phyloP scores from a whole-genome alignment of 2,888 invertebrate genomes.

The Oxyteleia sp. region DNA sequence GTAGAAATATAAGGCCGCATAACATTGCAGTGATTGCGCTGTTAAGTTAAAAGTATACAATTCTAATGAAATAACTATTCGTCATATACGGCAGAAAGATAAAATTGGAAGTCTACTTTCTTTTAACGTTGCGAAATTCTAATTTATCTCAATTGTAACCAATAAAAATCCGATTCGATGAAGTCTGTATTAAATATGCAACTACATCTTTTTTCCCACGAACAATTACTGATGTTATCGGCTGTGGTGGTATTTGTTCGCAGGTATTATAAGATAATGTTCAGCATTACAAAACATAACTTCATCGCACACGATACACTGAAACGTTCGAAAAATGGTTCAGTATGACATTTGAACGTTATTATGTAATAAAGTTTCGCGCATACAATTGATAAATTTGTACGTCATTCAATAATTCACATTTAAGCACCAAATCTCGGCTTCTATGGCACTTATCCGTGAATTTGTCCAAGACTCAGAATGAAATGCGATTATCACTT shows the following conservation, averaged over 20 bases:
- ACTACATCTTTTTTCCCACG: background rate
- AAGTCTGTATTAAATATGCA: background rate
- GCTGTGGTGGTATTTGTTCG: constrained; percentile 21
- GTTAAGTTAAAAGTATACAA: constrained; percentile 23
- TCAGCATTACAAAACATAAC: no score
- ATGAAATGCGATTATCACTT: background rate
- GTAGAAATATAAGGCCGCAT: constrained; percentile 47
- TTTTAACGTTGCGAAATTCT: no score
- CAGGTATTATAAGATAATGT: background rate
- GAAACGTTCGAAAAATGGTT: no score
- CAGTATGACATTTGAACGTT: no score
- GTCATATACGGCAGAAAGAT: background rate
- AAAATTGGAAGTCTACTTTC: constrained; percentile 22
- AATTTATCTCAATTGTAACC: background rate
- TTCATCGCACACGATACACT: no score
- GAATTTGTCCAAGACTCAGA: constrained; percentile 7
- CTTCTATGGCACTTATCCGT: constrained; percentile 49
- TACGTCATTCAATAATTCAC: constrained; percentile 38
- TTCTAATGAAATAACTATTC: constrained; percentile 9
- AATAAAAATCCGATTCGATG: background rate
- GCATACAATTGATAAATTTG: no score
- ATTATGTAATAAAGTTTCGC: background rate
- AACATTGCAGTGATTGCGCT: constrained; percentile 38
- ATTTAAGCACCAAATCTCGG: constrained; percentile 61
- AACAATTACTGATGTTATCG: constrained; percentile 14